A percentile compares a stretch with the other conserved stretches of the same genome.
Conservation (phyloP, 2,113 vertebrate genomes). For the Grammomys surdaster region DNA sequence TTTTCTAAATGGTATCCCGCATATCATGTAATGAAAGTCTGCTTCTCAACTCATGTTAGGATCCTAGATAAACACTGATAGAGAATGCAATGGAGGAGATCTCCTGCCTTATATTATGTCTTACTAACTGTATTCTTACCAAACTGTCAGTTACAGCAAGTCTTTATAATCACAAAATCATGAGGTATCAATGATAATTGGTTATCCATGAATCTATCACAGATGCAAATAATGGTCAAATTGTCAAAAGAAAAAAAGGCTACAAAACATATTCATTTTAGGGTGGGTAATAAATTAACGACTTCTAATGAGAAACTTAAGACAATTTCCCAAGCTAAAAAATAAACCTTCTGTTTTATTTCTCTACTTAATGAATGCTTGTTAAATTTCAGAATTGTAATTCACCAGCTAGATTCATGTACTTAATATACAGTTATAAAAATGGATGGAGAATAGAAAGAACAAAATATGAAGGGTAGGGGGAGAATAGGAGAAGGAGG, state of each 20-base stretch:
- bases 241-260: neutral
- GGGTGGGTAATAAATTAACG: neutral
- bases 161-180: neutral
- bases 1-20: neutral
- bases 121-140: constrained; percentile 26
- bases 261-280: neutral
- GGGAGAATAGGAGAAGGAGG: no score
- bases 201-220: neutral
- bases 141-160: neutral
- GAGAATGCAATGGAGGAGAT: neutral
- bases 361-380: neutral
- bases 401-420: neutral
- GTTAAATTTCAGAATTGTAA: neutral
- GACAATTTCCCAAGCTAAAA: neutral
- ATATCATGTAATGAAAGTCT: neutral
- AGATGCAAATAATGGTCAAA: rapidly evolving
- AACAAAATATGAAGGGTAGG: neutral
- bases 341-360: neutral
- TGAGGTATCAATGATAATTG: neutral
- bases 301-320: constrained; percentile 16
- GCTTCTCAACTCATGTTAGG: neutral
- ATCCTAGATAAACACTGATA: neutral
- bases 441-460: neutral
- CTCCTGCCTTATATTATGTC: neutral
- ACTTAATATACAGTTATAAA: constrained; percentile 13